These are phyloP conservation scores for Chirona hameri DNA, from an alignment of 2,888 invertebrate species.

Conservation along the genomic window DNA sequence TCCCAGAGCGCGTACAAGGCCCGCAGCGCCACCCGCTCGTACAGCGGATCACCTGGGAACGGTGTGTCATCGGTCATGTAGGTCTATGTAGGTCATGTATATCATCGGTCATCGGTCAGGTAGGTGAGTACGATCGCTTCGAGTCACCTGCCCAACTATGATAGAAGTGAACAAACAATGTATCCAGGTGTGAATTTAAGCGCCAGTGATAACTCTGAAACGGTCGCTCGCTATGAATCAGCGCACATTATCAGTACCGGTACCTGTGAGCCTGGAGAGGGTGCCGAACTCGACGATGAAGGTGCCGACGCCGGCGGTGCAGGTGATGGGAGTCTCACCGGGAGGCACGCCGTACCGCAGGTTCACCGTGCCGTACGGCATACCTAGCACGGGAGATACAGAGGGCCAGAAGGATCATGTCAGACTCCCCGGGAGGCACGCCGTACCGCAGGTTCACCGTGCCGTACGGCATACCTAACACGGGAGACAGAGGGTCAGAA, in stretches of 20 bases:
- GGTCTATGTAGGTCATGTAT: no score
- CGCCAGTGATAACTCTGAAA: no score
- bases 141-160: no score
- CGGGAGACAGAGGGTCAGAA: not conserved
- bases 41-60: constrained; percentile 44
- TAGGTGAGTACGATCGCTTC: no score
- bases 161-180: no score
- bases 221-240: no score
- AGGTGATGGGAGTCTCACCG: constrained; percentile 93
- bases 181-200: no score
- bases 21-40: constrained; percentile 75
- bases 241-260: not conserved
- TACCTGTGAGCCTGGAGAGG: constrained; percentile 82
- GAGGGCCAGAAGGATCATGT: not conserved
- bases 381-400: constrained; percentile 57
- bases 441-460: constrained; percentile 83
- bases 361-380: constrained; percentile 95
- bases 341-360: constrained; percentile 84
- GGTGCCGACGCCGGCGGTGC: constrained; percentile 97
- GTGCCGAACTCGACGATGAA: constrained; percentile 96
- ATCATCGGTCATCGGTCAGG: no score
- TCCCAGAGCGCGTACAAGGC: constrained; percentile 85
- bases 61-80: no score
- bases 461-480: constrained; percentile 92
- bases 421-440: constrained; percentile 78